Conservation (phyloP, 2,113 vertebrate genomes). For the Pollachius pollachius region DNA sequence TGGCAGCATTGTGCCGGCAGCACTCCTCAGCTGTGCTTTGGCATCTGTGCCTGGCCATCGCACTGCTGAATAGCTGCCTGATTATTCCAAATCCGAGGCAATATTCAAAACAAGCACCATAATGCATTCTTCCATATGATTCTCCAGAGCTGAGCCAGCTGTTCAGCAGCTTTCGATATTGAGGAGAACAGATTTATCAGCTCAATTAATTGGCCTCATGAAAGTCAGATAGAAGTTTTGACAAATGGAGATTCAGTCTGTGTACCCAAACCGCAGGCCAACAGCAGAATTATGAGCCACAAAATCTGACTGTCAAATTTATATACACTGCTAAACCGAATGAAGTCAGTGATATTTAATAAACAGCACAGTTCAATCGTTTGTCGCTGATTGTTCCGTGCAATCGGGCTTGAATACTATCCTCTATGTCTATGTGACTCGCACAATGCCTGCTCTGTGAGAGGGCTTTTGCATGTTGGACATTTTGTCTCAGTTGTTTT, state of each 20-base stretch:
- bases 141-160: constrained; percentile 71
- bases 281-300: constrained; percentile 17
- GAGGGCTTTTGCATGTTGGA: not conserved
- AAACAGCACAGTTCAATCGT: no score
- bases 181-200: constrained; percentile 65
- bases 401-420: no score
- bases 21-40: constrained; percentile 70
- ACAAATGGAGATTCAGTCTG: constrained; percentile 48
- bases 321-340: constrained; percentile 17
- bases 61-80: constrained; percentile 70
- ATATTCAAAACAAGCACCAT: constrained; percentile 72
- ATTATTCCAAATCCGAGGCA: constrained; percentile 74
- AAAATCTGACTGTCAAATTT: constrained; percentile 10
- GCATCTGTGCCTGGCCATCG: constrained; percentile 71
- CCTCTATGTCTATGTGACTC: not conserved
- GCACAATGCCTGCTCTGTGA: not conserved
- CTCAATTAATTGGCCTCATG: constrained; percentile 66
- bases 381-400: no score
- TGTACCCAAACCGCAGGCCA: constrained; percentile 18
- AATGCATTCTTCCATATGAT: constrained; percentile 73
- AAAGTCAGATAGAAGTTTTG: constrained; percentile 54
- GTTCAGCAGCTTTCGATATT: constrained; percentile 62
- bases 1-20: constrained; percentile 43
- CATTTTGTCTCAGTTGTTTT: constrained; percentile 26
- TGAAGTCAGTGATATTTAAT: not conserved